A percentile compares a stretch with the other conserved stretches of the same genome.
These are phyloP conservation scores for Uloborus plumipes DNA, from an alignment of 2,888 invertebrate genomes.

Conservation along the genomic window DNA sequence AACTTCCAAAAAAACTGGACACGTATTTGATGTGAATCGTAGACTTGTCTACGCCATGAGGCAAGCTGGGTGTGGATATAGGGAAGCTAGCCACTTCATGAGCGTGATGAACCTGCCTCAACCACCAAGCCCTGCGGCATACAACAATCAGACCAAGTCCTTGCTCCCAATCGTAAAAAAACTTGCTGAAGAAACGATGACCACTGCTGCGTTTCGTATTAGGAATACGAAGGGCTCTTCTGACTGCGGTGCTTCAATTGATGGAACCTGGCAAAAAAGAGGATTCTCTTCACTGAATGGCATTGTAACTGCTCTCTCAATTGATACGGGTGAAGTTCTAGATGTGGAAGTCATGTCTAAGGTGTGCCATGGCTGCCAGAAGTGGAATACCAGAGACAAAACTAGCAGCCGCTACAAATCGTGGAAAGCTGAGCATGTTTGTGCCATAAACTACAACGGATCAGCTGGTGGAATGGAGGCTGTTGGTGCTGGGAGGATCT, in stretches of 20 bases:
- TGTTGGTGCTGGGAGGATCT: not conserved
- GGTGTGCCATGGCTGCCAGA: not conserved
- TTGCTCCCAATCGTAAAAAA: not conserved
- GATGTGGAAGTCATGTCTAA: not conserved
- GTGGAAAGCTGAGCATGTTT: not conserved
- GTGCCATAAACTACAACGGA: not conserved
- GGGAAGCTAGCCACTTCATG: not conserved
- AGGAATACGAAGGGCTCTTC: not conserved
- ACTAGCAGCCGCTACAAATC: not conserved
- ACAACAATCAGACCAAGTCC: conserved; percentile 1
- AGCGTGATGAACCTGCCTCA: conserved; percentile 13
- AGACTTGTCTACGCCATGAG: conserved; percentile 12
- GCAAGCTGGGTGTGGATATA: conserved; percentile 19
- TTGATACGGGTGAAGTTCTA: conserved; percentile 6
- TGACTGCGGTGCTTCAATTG: conserved; percentile 10
- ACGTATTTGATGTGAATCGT: conserved; percentile 10
- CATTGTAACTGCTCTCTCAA: not conserved
- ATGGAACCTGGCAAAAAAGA: conserved; percentile 10
- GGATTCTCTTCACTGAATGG: conserved; percentile 2
- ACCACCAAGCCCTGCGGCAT: not conserved
- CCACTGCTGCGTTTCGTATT: not conserved
- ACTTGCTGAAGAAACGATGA: conserved; percentile 2
- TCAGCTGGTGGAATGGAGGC: conserved; percentile 7
- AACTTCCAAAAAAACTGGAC: not conserved
- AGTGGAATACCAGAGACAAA: not conserved